Base-by-base conservation (phyloP, 64 coral and sea anemone species). In the Cladopsammia gracilis region DNA sequence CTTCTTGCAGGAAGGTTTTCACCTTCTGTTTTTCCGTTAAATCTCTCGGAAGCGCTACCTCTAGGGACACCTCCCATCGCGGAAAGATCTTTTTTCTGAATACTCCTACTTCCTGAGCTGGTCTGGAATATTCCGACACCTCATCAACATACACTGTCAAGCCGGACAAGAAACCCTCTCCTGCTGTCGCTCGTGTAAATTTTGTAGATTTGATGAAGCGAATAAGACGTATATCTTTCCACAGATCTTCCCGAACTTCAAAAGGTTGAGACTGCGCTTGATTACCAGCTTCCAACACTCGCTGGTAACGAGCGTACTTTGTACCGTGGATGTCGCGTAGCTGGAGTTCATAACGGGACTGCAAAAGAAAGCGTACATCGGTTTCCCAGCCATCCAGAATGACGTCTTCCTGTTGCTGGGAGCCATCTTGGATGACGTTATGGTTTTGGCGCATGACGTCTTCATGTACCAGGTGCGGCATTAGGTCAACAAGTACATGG, bases 361-460 rank as follows among this genome's bases (percentile, higher is more conserved):
- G 78, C 53, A 98, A 81, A 70, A 98, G 70, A 11, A 98, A 98
- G 14, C 96, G 90, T 54, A 98, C 62, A 43, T 98, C 96, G 58
- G 60, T 75, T 22, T 98, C 96, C 22, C 65, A 14, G 42, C 93
- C 96, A 51, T 98, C 93, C 58, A 95, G 79, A 7, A 26, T 70
- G 19, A 69, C 26, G 77, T 82, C 58, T 0, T 45, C 34, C 3
- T 16, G 61, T 54, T 64, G 72, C 15, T 67, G 45, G 25, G 59
- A 53, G 48, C 73, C 78, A 3, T 61, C 77, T 3, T 9, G 13
- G 24, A 54, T 25, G 7, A 25, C 73, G 78, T 74, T 73, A 73
- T 79, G 60, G 18, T 19, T 19, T 7, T 6, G n/a, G 22, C n/a
- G 65, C 20, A 25, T 69, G 65, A 7, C n/a, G 7, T 64, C 61